Base-by-base conservation (phyloP, 1,140 invertebrate species). In the Cyphomyrmex costatus region DNA sequence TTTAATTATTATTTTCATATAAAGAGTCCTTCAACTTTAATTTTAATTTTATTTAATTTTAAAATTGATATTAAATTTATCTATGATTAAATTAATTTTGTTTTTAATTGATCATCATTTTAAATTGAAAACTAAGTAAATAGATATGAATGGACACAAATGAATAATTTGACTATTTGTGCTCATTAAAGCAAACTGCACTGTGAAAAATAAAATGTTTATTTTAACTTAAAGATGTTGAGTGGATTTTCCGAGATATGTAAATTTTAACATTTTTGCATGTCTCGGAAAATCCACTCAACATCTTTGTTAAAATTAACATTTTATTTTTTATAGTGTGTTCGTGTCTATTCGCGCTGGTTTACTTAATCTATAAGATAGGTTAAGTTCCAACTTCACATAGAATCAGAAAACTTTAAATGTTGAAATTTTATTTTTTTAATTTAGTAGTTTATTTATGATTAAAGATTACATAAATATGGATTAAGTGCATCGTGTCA, bases 401-500 rank as follows among this genome's bases (percentile, higher is more conserved):
- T 24, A 60, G 33, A 12, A 71, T 3, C 7, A n/a, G 14, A 68
- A 46, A 24, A 68, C 19, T 68, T 66, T 68, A 49, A 24, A 2
- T 16, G 21, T 24, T 1, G 21, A 6, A 49, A 68, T 46, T 68
- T 68, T 49, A 24, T 46, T 46, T 77, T 60, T 60, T 33, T 6
- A 42, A 33, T 56, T 53, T 30, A 21, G 21, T 21, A 66, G 16
- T 42, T 36, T 42, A 68, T 68, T 68, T 8, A 21, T n/a, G n/a
- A 53, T 74, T 16, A 56, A 74, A 56, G 49, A 56, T 5, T 33
- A 30, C 27, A 19, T 33, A 56, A 71, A 66, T 63, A 88, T 79
- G 66, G 53, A 88, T 89, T 79, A 88, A 90, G 74, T 80, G 78
- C 76, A 84, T 86, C 27, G 46, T 42, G 60, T 56, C 19, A 30